Evolutionary conservation across 2,888 invertebrate genomes (phyloP).

Genomic region (Agriotes lineatus): DNA sequence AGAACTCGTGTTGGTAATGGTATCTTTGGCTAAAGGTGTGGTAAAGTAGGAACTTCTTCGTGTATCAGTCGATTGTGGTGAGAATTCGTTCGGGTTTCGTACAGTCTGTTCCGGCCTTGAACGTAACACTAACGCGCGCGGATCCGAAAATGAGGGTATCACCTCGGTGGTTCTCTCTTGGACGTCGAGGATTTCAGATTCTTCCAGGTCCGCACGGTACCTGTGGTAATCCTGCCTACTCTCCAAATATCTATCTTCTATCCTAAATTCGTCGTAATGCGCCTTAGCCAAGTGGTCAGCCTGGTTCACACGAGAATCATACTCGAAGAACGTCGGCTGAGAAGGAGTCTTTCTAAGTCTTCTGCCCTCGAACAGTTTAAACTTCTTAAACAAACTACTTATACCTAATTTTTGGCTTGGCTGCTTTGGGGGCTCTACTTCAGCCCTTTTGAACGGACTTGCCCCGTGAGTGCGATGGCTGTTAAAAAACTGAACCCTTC

Average conservation of each 20-base stretch:
- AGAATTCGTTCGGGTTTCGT: slow-evolving; percentile 39
- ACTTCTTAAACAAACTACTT: slow-evolving; percentile 24
- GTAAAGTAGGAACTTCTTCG: slow-evolving; percentile 42
- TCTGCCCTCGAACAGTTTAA: slow-evolving; percentile 15
- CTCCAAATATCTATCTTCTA: too few relatives aligned
- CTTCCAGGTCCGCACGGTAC: neutral
- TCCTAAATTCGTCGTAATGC: too few relatives aligned
- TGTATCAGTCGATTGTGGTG: slow-evolving; percentile 41
- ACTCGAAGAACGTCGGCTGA: slow-evolving; percentile 5
- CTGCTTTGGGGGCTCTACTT: neutral
- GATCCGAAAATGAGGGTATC: neutral
- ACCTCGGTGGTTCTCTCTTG: neutral
- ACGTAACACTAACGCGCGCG: slow-evolving; percentile 15
- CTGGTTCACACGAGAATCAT: too few relatives aligned
- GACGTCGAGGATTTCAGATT: neutral
- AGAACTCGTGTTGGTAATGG: slow-evolving; percentile 6
- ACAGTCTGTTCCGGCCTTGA: slow-evolving; percentile 13
- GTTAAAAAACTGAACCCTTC: slow-evolving; percentile 29
- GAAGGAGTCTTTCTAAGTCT: neutral
- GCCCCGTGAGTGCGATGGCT: neutral
- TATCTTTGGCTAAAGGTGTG: slow-evolving; percentile 34
- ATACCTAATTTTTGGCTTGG: slow-evolving; percentile 13
- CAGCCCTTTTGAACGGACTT: neutral
- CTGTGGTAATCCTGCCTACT: neutral
- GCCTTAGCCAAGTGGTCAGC: too few relatives aligned